Evolutionary conservation across 2,888 invertebrate species (phyloP).

Genomic region (Hofmannophila pseudospretella): DNA sequence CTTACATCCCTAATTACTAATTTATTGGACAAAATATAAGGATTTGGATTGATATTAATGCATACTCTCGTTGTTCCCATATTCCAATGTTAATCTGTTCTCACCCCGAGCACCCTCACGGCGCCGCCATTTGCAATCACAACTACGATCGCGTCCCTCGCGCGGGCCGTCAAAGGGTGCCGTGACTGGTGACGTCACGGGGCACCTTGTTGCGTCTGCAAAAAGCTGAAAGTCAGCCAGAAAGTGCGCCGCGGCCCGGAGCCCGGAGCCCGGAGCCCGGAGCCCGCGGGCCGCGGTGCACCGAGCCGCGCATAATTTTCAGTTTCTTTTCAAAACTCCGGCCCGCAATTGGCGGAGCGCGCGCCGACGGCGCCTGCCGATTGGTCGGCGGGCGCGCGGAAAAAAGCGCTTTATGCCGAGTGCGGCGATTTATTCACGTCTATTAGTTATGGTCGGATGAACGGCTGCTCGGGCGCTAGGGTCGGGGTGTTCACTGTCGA

Average conservation of each 20-base stretch:
- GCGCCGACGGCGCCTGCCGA: slow-evolving; percentile 32
- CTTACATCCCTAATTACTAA: no score
- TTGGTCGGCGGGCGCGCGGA: slow-evolving; percentile 54
- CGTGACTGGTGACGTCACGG: not conserved
- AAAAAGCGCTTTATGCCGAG: slow-evolving; percentile 63
- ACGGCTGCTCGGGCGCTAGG: slow-evolving; percentile 37
- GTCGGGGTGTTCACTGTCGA: slow-evolving; percentile 20
- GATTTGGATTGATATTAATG: no score
- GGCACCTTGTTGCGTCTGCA: not conserved
- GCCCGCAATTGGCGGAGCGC: slow-evolving; percentile 54
- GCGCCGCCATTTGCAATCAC: slow-evolving; percentile 67
- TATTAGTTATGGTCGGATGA: slow-evolving; percentile 73
- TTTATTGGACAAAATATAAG: no score
- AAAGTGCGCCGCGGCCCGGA: slow-evolving; percentile 44
- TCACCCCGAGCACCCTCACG: no score
- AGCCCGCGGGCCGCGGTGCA: slow-evolving; percentile 57
- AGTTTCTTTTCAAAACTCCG: slow-evolving; percentile 55
- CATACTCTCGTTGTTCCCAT: no score
- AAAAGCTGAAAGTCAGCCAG: not conserved
- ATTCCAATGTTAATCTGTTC: no score
- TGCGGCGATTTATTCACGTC: slow-evolving; percentile 67
- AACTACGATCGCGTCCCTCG: slow-evolving; percentile 50
- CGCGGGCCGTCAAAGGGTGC: slow-evolving; percentile 18
- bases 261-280: slow-evolving; percentile 52
- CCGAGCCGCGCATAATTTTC: slow-evolving; percentile 61